Evolutionary conservation across 2,888 invertebrate genomes (phyloP).

Genomic region (Mythimna pallens): DNA sequence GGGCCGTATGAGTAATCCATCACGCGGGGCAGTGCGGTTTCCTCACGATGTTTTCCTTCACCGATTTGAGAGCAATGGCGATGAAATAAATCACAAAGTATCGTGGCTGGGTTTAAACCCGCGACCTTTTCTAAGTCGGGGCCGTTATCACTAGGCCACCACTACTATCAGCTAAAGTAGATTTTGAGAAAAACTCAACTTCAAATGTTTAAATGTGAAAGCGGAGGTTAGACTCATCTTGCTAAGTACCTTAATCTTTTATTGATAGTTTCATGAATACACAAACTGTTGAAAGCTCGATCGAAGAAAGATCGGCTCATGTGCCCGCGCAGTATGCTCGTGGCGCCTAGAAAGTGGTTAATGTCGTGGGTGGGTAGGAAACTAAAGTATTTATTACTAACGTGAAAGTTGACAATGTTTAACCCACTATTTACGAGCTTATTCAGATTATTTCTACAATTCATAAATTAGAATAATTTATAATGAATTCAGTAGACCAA

Average conservation of each 20-base stretch:
- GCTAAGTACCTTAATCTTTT: neutral
- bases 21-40: too few relatives aligned
- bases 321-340: slow-evolving; percentile 1
- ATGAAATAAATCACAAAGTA: too few relatives aligned
- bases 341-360: slow-evolving; percentile 54
- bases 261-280: slow-evolving; percentile 2
- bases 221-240: neutral
- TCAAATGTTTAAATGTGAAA: too few relatives aligned
- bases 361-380: slow-evolving; percentile 32
- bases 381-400: slow-evolving; percentile 35
- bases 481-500: neutral
- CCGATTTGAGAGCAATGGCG: too few relatives aligned
- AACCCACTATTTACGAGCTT: slow-evolving; percentile 22
- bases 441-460: slow-evolving; percentile 23
- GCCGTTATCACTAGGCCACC: too few relatives aligned
- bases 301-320: neutral
- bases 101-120: too few relatives aligned
- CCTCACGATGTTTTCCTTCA: too few relatives aligned
- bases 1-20: too few relatives aligned
- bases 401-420: slow-evolving; percentile 46
- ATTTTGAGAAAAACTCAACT: too few relatives aligned
- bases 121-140: too few relatives aligned
- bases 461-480: neutral
- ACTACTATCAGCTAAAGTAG: too few relatives aligned
- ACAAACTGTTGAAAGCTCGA: slow-evolving; percentile 27